Evolutionary conservation across 2,888 invertebrate genomes (phyloP), one percentile per base, ranked within the genome.

Genomic region (Xanthia icteritia): DNA sequence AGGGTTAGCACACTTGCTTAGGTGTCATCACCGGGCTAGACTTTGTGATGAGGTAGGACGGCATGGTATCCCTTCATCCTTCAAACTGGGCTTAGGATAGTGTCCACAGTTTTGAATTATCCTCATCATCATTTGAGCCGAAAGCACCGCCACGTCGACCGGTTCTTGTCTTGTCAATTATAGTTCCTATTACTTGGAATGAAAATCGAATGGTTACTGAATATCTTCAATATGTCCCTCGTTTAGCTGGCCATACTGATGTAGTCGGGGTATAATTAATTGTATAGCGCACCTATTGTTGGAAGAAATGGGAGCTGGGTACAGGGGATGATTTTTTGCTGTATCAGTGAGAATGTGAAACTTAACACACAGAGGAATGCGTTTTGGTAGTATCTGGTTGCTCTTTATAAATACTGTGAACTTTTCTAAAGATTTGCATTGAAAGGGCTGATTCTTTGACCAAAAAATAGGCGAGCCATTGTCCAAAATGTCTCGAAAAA

Each of bases 221-320:
- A 36, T 31, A 11, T 1, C 0, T 63, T 23, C 23, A 51, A 39
- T 4, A 0, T 39, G 20, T 79, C n/a, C 31, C 0, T 69, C 2
- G 31, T 39, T 58, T 58, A n/a, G n/a, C 9, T 4, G 15, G 27
- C n/a, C 39, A n/a, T 2, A n/a, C 42, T 42, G 0, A 68, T 75
- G 67, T 67, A 75, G 51, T 72, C 45, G 17, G 58, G 72, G 58
- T 68, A 64, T 67, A 78, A 85, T 83, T 83, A 81, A 83, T 86
- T 80, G 48, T 69, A 11, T 23, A 45, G 23, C 9, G 6, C 11
- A 31, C 36, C 64, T 36, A 20, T 54, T 65, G n/a, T 75, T 0
- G 13, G 17, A 23, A 3, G 0, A 51, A 73, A 4, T 51, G 73
- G 36, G 5, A 8, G 3, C n/a, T n/a, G 54, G 54, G 11, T 56